These are phyloP conservation scores for Otis tarda DNA, from an alignment of 2,113 vertebrate genomes.

Conservation along the genomic window DNA sequence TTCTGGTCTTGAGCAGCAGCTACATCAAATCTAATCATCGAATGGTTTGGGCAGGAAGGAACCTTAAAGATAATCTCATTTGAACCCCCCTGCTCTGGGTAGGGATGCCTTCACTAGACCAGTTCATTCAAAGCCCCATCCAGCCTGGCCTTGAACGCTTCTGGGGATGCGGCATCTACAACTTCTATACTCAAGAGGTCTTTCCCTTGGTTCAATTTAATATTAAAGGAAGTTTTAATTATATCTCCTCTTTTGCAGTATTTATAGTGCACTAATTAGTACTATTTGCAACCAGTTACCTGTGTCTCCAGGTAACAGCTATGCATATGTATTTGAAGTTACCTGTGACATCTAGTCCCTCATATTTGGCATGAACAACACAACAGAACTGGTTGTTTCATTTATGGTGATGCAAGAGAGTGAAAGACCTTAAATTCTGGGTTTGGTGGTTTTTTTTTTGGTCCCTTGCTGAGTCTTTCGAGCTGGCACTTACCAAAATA, in stretches of 20 bases:
- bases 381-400: neutral
- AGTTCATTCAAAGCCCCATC: too few relatives aligned
- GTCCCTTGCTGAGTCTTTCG: neutral
- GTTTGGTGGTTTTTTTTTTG: neutral
- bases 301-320: neutral
- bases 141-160: too few relatives aligned
- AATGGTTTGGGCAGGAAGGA: too few relatives aligned
- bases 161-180: too few relatives aligned
- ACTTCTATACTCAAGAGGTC: neutral
- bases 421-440: neutral
- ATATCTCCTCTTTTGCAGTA: neutral
- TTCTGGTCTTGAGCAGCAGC: neutral
- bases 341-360: neutral
- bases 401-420: neutral
- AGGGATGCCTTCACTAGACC: too few relatives aligned
- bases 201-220: neutral
- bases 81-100: too few relatives aligned
- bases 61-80: too few relatives aligned
- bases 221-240: neutral
- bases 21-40: neutral
- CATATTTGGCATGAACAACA: neutral
- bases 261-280: neutral
- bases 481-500: neutral
- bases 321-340: neutral
- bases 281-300: neutral